Evolutionary conservation across 2,797 vertebrate genomes (phyloP), one percentile per base, ranked within the genome.

Genomic region (Poliocrania exsul): DNA sequence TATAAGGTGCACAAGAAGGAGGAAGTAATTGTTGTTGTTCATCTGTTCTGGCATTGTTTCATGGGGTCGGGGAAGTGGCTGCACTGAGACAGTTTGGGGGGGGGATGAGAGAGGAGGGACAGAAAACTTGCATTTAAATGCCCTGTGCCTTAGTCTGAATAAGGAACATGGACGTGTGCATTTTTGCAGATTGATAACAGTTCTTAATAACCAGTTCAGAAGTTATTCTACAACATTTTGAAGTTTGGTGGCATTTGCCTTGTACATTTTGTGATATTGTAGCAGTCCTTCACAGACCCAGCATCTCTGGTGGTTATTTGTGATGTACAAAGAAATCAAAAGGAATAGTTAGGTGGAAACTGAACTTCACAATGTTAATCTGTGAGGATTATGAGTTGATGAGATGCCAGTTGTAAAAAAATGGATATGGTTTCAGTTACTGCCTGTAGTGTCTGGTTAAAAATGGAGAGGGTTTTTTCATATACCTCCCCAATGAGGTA

Each of bases 291-390:
- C 35, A 18, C 19, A 65, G 80, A 40, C 19, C 5, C 46, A 29
- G 42, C 2, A 1, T 16, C 24, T 81, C 61, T 0, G 1, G 6
- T 62, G 21, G 35, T 61, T 12, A 2, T 42, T 90, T 69, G 13
- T 54, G 56, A 33, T 28, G 29, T 26, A 33, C 35, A 56, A 20
- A 69, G 47, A 92, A 86, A 47, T 44, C 11, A 12, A 31, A 11
- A 81, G 57, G 49, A 64, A 11, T 25, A 35, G 42, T 49, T 66
- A 60, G 11, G 42, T 94, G 35, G 44, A 80, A 92, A 67, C 37
- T 66, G 66, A 73, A 64, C 65, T 72, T 90, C 29, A 26, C n/a
- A 53, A 67, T 64, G 62, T 85, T 94, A 86, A 90, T 88, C 44
- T 3, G 1, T 79, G 60, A 84, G 86, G 37, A 77, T 29, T 93